Evolutionary conservation across 2,113 vertebrate genomes (phyloP), one percentile per base, ranked within the genome.

Genomic region (Pseudorasbora parva): DNA sequence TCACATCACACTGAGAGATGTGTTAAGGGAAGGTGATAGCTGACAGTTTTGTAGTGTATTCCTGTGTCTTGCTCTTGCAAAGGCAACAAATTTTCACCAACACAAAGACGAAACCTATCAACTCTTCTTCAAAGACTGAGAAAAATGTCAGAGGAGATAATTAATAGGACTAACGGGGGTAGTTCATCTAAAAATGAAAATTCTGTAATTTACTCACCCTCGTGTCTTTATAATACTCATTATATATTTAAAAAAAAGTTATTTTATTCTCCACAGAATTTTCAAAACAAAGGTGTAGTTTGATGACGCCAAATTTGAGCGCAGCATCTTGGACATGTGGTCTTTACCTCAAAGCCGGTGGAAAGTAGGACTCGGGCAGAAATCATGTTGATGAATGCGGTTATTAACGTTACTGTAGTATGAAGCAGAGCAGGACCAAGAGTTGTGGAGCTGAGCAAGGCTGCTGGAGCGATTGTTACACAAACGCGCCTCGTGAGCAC

Each of bases 1-100:
- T 37, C 64, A 21, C 27, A 49, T 78, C 41, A 10, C 76, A 47
- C 14, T 62, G n/a, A 23, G 79, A 23, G 64, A 69, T 37, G 79
- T 81, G 64, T 81, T 81, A 62, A 41, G 5, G 27, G 27, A 71
- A 69, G 27, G 64, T 23, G 47, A 81, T 21, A 69, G 79, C 19
- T 81, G 79, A 81, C 79, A 69, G 62, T 69, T 81, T 66, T 54
- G 78, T 68, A 21, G 27, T 27, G 21, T 60, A 21, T 78, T 43
- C 23, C 41, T 17, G 10, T 60, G 30, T 81, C 62, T 27, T 41
- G 47, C 43, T 17, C 59, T 66, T 19, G 33, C 14, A 54, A 81
- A 68, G 0, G 19, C 62, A 81, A 81, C 45, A 15, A 1, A 68
- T 69, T 68, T 68, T 51, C 60, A 68, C 19, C 4, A 49, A 47